Percentiles rank a stretch among this genome's conserved stretches.
phyloP scores from a whole-genome alignment of 2,888 invertebrate species.

The Drosophila tripunctata region DNA sequence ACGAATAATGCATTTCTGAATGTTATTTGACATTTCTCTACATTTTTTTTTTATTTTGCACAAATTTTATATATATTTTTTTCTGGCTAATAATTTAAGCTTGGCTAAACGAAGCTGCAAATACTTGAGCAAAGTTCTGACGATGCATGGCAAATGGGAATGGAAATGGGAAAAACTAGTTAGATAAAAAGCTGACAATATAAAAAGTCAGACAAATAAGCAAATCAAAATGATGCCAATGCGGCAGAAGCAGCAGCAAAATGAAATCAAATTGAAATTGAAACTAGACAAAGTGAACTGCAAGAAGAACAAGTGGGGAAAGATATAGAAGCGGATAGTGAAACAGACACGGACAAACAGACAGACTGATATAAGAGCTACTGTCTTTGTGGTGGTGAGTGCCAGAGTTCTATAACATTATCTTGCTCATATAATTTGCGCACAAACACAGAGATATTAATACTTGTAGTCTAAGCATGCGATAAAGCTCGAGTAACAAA shows the following conservation, averaged over 20 bases:
- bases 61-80: not conserved
- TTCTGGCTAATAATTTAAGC: too few relatives aligned
- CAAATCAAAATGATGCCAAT: constrained; percentile 57
- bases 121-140: constrained; percentile 11
- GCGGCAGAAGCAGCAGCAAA: not conserved
- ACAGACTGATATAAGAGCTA: not conserved
- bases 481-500: constrained; percentile 76
- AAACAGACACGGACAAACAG: not conserved
- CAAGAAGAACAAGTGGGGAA: not conserved
- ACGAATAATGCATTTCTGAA: not conserved
- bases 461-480: constrained; percentile 37
- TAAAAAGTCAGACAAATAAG: constrained; percentile 67
- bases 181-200: constrained; percentile 33
- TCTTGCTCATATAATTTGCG: constrained; percentile 73
- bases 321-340: not conserved
- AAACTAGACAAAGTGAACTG: constrained; percentile 77
- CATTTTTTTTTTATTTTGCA: not conserved
- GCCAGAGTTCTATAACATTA: constrained; percentile 64
- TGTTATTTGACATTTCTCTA: too few relatives aligned
- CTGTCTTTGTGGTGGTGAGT: constrained; percentile 15
- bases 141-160: constrained; percentile 28
- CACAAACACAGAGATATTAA: constrained; percentile 29
- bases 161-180: not conserved
- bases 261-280: constrained; percentile 72
- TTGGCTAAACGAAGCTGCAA: not conserved